phyloP scores from a whole-genome alignment of 2,888 invertebrate species.

The Eupithecia abbreviata region DNA sequence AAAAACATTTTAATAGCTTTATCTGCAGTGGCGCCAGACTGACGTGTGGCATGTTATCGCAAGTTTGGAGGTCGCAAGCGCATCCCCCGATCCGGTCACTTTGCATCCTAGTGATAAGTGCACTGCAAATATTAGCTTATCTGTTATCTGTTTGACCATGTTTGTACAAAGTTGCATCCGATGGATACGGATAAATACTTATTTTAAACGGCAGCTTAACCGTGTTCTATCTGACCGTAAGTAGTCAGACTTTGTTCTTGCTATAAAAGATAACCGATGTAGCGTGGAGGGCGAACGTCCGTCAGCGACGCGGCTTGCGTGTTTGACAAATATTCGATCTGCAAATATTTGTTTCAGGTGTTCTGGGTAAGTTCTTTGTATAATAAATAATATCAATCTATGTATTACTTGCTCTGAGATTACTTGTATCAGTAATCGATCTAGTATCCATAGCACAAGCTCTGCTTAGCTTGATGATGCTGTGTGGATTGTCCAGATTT shows the following conservation, averaged over 20 bases:
- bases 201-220: not conserved
- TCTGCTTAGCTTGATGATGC: no score
- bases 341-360: no score
- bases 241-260: not conserved
- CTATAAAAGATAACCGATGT: not conserved
- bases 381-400: no score
- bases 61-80: slow-evolving; percentile 57
- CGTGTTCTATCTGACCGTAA: no score
- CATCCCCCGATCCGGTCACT: slow-evolving; percentile 43
- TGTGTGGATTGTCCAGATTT: no score
- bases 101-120: slow-evolving; percentile 30
- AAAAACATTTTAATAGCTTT: slow-evolving; percentile 32
- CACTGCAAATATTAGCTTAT: slow-evolving; percentile 24
- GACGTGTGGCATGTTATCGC: slow-evolving; percentile 59
- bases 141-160: slow-evolving; percentile 9
- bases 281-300: no score
- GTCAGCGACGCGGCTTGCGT: no score
- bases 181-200: not conserved
- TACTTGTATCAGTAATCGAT: no score
- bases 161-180: not conserved
- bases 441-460: no score
- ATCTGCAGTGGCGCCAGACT: slow-evolving; percentile 64
- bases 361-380: no score
- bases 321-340: no score
- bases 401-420: no score